Conservation (phyloP, 2,797 vertebrate genomes). For the Sphenodon punctatus region DNA sequence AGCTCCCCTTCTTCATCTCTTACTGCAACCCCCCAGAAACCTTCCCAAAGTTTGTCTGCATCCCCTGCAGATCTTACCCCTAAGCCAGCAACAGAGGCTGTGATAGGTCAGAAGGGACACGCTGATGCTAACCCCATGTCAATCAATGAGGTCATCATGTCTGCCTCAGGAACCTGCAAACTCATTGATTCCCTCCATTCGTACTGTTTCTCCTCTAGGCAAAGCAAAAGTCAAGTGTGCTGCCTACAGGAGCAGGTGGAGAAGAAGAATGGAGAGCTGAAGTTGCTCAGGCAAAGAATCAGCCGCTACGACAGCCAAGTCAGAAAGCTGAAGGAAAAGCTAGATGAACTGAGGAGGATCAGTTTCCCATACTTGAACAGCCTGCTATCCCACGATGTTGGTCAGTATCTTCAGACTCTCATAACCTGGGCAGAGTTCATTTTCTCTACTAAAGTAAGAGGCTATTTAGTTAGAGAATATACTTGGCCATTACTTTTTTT, state of each 20-base stretch:
- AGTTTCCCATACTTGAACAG: conserved; percentile 70
- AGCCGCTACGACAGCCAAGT: conserved; percentile 76
- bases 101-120: conserved; percentile 64
- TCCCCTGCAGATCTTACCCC: conserved; percentile 77
- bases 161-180: conserved; percentile 74
- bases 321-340: conserved; percentile 77
- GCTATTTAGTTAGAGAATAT: not conserved
- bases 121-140: conserved; percentile 79
- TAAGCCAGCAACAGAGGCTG: conserved; percentile 71
- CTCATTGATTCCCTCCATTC: conserved; percentile 80
- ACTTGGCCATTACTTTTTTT: no score
- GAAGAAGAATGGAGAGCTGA: conserved; percentile 71
- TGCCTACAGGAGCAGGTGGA: conserved; percentile 75
- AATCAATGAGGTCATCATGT: conserved; percentile 80
- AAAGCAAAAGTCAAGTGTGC: conserved; percentile 76
- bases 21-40: conserved; percentile 72
- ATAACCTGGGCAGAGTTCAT: not conserved
- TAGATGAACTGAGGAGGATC: conserved; percentile 72
- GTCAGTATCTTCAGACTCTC: conserved; percentile 71
- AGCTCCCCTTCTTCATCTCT: conserved; percentile 66
- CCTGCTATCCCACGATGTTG: conserved; percentile 71
- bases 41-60: conserved; percentile 67
- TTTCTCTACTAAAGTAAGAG: not conserved
- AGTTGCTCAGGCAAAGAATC: conserved; percentile 71
- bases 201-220: conserved; percentile 77